Conservation (phyloP, 2,113 vertebrate genomes). For the Vidua chalybeata region DNA sequence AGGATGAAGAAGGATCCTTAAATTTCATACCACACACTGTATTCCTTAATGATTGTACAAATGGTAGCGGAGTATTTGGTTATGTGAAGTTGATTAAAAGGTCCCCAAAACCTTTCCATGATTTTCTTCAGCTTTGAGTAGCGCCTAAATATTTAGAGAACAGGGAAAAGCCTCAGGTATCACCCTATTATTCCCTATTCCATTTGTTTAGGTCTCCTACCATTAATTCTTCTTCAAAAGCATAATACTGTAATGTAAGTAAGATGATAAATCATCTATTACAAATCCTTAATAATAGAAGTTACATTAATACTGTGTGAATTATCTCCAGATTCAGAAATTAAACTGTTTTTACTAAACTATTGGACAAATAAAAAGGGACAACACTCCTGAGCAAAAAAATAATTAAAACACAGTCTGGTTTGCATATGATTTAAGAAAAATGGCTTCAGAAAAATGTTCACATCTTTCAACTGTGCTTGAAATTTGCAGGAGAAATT, state of each 20-base stretch:
- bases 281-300: background rate
- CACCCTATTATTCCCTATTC: background rate
- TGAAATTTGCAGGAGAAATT: background rate
- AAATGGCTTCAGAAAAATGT: background rate
- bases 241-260: background rate
- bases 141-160: background rate
- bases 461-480: background rate
- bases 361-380: background rate
- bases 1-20: background rate
- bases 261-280: background rate
- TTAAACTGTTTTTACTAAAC: background rate
- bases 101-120: background rate
- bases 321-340: background rate
- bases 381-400: background rate
- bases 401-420: background rate
- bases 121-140: background rate
- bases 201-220: background rate
- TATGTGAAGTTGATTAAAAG: background rate
- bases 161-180: background rate
- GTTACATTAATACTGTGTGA: background rate
- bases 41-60: background rate
- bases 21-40: background rate
- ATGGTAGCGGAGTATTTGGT: background rate
- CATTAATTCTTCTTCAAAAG: background rate
- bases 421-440: background rate